Percentiles rank a stretch among this genome's conserved stretches.
phyloP scores from a whole-genome alignment of 2,888 invertebrate species.

The Noctua janthe region DNA sequence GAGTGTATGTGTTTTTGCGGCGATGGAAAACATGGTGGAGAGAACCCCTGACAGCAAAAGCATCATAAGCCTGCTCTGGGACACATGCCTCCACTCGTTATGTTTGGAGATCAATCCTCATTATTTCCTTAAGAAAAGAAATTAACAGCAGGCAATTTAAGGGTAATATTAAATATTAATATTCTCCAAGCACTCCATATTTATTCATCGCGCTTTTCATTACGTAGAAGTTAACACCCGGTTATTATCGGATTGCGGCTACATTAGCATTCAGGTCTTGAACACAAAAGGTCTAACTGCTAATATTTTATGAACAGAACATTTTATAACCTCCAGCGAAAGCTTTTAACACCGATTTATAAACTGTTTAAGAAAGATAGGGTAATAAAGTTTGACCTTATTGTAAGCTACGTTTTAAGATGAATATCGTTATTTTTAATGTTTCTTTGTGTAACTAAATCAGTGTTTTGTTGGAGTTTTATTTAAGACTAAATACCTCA shows the following conservation, averaged over 20 bases:
- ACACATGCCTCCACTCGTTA: background rate
- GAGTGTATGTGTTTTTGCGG: background rate
- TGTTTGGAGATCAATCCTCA: background rate
- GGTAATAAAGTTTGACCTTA: slow-evolving; percentile 9
- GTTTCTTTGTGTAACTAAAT: slow-evolving; percentile 1
- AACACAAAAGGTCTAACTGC: slow-evolving; percentile 52
- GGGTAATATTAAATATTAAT: slow-evolving; percentile 4
- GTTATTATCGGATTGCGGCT: slow-evolving; percentile 45
- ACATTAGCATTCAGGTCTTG: slow-evolving; percentile 55
- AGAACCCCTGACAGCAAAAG: background rate
- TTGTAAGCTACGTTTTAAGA: slow-evolving; percentile 7
- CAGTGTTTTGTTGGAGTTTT: background rate
- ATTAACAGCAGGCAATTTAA: background rate
- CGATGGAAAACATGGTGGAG: background rate
- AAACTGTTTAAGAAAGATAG: slow-evolving; percentile 36
- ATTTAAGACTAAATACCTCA: background rate
- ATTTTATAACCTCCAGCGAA: slow-evolving; percentile 44
- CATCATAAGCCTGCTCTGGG: background rate
- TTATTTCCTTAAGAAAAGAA: background rate
- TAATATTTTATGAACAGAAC: slow-evolving; percentile 53
- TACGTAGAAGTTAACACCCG: slow-evolving; percentile 27
- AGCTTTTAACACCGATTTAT: slow-evolving; percentile 53
- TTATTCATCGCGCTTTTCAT: slow-evolving; percentile 23
- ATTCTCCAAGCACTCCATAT: background rate
- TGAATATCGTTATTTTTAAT: background rate